A percentile compares a stretch with the other conserved stretches of the same genome.
Conservation (phyloP, 2,113 vertebrate genomes). For the Apaloderma vittatum region DNA sequence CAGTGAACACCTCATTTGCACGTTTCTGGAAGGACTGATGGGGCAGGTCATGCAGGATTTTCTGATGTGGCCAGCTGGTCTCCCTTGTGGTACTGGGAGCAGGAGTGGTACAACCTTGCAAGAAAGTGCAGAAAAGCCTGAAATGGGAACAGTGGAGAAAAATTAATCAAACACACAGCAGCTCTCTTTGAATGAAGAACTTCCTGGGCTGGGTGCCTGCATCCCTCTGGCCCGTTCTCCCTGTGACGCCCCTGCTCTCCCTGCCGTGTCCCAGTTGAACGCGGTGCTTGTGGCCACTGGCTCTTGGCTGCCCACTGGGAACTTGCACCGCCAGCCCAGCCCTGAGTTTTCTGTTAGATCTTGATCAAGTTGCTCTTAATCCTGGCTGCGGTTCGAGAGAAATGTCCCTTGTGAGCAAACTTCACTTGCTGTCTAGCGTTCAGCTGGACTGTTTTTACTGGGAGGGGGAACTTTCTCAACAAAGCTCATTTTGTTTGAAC, state of each 20-base stretch:
- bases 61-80: background rate
- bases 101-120: background rate
- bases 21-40: background rate
- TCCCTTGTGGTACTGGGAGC: background rate
- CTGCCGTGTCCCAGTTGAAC: accelerated
- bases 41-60: background rate
- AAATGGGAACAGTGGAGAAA: background rate
- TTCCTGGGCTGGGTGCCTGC: accelerated
- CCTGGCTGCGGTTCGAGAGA: background rate
- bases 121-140: background rate
- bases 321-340: background rate
- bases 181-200: background rate
- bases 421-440: background rate
- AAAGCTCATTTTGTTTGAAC: background rate
- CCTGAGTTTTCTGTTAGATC: accelerated
- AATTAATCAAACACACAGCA: background rate
- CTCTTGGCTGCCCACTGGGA: accelerated
- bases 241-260: accelerated
- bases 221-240: accelerated
- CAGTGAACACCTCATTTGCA: background rate
- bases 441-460: background rate
- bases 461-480: background rate
- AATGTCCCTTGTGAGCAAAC: background rate
- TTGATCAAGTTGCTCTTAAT: background rate
- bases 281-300: accelerated